Percentiles rank a stretch among this genome's conserved stretches.
phyloP scores from a whole-genome alignment of 2,888 invertebrate genomes.

The Syrista parreyssii region DNA sequence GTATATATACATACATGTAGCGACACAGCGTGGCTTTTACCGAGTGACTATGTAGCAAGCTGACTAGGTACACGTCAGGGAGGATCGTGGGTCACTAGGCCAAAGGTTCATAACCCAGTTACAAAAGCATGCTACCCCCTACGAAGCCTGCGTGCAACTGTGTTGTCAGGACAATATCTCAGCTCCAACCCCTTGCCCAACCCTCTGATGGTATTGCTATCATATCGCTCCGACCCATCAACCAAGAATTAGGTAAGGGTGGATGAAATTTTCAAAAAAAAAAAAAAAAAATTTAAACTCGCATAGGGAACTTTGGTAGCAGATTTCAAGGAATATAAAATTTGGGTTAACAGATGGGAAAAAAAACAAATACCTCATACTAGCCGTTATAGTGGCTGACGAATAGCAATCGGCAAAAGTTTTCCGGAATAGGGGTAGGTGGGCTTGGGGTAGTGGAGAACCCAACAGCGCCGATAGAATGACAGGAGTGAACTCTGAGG shows the following conservation, averaged over 20 bases:
- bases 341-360: background rate
- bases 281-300: background rate
- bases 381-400: background rate
- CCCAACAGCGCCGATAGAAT: background rate
- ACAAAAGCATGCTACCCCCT: background rate
- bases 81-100: conserved; percentile 12
- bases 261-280: no score
- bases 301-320: background rate
- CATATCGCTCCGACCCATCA: background rate
- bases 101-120: conserved; percentile 24
- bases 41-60: background rate
- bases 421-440: background rate
- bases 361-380: background rate
- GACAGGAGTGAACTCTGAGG: background rate
- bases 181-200: background rate
- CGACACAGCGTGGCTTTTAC: background rate
- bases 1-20: background rate
- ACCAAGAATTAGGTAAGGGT: background rate
- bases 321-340: background rate
- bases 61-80: background rate
- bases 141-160: background rate
- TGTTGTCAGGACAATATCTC: background rate
- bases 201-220: background rate
- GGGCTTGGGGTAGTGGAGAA: background rate
- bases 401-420: background rate